phyloP scores from a whole-genome alignment of 2,113 vertebrate genomes.

The Neogobius melanostomus region DNA sequence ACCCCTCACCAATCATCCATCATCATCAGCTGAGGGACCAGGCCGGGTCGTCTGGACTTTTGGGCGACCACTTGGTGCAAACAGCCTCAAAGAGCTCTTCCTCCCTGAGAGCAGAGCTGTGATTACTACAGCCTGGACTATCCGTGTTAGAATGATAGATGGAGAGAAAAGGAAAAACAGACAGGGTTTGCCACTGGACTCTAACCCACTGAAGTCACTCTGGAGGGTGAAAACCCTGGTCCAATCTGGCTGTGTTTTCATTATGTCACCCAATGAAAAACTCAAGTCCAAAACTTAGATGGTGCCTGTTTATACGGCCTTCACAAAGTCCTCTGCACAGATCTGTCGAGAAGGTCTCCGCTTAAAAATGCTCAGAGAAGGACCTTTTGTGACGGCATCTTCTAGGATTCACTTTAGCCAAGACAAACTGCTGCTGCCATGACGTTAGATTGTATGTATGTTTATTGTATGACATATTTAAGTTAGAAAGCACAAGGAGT shows the following conservation, averaged over 20 bases:
- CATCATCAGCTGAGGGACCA: conserved; percentile 32
- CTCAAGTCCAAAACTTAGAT: background rate
- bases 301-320: background rate
- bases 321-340: too few relatives aligned
- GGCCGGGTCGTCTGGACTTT: conserved; percentile 8
- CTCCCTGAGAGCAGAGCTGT: conserved; percentile 8
- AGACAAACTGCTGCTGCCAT: too few relatives aligned
- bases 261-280: background rate
- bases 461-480: too few relatives aligned
- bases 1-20: conserved; percentile 59
- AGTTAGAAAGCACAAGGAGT: too few relatives aligned
- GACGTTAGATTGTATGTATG: too few relatives aligned
- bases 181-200: background rate
- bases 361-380: background rate
- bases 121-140: conserved; percentile 33
- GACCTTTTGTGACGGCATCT: background rate
- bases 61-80: conserved; percentile 27
- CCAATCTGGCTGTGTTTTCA: conserved; percentile 2
- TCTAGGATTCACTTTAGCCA: too few relatives aligned
- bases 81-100: conserved; percentile 19
- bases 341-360: background rate
- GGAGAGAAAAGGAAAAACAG: conserved; percentile 13
- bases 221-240: background rate
- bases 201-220: conserved; percentile 9
- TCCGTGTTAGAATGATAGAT: conserved; percentile 35